Conservation (phyloP, 1,140 invertebrate genomes). For the Zophobas morio region DNA sequence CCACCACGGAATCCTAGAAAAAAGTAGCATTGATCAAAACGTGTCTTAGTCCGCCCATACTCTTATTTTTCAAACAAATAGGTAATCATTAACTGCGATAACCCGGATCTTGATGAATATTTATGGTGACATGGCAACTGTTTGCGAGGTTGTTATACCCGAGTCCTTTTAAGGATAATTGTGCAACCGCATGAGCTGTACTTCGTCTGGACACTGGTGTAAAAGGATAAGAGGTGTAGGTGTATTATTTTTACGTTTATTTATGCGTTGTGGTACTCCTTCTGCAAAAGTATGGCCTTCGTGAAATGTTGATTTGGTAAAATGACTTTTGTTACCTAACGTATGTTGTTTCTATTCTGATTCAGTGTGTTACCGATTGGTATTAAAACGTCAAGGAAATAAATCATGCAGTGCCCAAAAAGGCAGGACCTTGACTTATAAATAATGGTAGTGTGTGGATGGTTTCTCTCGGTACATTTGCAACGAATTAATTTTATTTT, state of each 20-base stretch:
- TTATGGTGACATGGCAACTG: slow-evolving; percentile 35
- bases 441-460: not conserved
- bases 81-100: slow-evolving; percentile 26
- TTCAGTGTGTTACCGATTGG: not conserved
- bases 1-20: slow-evolving; percentile 81
- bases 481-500: too few species aligned
- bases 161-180: slow-evolving; percentile 34
- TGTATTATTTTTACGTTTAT: slow-evolving; percentile 19
- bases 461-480: not conserved
- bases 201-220: slow-evolving; percentile 16
- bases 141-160: slow-evolving; percentile 39
- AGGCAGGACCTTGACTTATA: slow-evolving; percentile 8
- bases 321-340: not conserved
- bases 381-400: slow-evolving; percentile 27
- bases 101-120: slow-evolving; percentile 40
- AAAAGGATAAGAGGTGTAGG: slow-evolving; percentile 23
- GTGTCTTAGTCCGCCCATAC: slow-evolving; percentile 7
- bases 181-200: slow-evolving; percentile 26
- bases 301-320: not conserved
- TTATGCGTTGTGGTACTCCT: slow-evolving; percentile 6
- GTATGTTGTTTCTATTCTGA: not conserved
- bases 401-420: slow-evolving; percentile 14
- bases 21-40: slow-evolving; percentile 24
- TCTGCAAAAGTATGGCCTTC: slow-evolving; percentile 17
- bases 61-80: slow-evolving; percentile 23